Percentiles rank a stretch among this genome's conserved stretches.
Evolutionary conservation across 1,140 invertebrate species (phyloP).

Genomic region (Drosophila pruinosa): DNA sequence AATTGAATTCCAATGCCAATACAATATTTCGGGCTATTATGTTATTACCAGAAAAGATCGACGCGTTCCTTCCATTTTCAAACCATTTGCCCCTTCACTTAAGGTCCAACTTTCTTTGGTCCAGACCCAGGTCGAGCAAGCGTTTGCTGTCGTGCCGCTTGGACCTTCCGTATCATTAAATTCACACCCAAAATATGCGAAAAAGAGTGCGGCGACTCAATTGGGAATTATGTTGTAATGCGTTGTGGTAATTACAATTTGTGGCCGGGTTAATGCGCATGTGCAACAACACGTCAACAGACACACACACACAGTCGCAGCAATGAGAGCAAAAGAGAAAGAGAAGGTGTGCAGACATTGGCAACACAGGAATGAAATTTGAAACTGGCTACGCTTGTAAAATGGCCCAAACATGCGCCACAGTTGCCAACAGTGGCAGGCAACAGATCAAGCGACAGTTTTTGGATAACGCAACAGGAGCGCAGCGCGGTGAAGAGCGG

Average conservation of each 20-base stretch:
- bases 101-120: conserved; percentile 66
- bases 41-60: conserved; percentile 58
- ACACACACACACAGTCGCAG: conserved; percentile 40
- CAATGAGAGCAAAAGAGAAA: conserved; percentile 30
- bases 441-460: conserved; percentile 67
- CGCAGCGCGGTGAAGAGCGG: not conserved
- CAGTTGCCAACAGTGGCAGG: conserved; percentile 65
- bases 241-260: conserved; percentile 81
- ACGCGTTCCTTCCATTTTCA: conserved; percentile 17
- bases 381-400: conserved; percentile 75
- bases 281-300: conserved; percentile 78
- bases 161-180: conserved; percentile 60
- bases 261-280: conserved; percentile 77
- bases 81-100: conserved; percentile 63
- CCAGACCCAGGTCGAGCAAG: conserved; percentile 6
- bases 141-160: not conserved
- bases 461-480: conserved; percentile 51
- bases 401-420: conserved; percentile 74
- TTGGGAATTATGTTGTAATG: conserved; percentile 79
- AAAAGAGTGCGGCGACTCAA: conserved; percentile 24
- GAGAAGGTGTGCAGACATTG: not conserved
- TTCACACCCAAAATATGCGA: conserved; percentile 62
- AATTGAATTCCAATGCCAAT: conserved; percentile 80
- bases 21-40: conserved; percentile 74
- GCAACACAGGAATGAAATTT: conserved; percentile 71